Base-by-base conservation (phyloP, 2,888 invertebrate genomes). In the Platycheirus rosarum region DNA sequence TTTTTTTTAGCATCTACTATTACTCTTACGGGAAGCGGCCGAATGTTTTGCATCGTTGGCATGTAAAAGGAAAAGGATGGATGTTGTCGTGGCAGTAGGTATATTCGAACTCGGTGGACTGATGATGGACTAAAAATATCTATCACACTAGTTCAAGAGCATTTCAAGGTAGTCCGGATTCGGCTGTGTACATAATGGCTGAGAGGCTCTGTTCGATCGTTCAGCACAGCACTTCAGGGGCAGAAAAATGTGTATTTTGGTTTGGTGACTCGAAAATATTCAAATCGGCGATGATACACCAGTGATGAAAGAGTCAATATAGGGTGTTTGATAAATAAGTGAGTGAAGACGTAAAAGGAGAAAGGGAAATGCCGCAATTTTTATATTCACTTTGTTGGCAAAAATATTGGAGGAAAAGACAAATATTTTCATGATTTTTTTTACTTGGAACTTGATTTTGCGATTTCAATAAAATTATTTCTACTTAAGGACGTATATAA, bases 71-170 rank as follows among this genome's bases (percentile, higher is more conserved):
- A 18, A 57, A 73, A 29, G 57, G 60, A 29, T 60, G 42, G 44
- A 69, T 74, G 70, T 42, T 65, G 65, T 76, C 80, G 75, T 69
- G 65, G 63, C 49, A 53, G 57, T n/a, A n/a, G n/a, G n/a, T 44
- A 13, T 13, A 35, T 14, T 42, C 29, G 14, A 44, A 60, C 42
- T 60, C n/a, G 37, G 60, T 60, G 23, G 60, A 44, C 37, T 29
- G 42, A 60, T 60, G 60, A 60, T 73, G 53, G 48, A 55, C 80
- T 80, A 80, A 70, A 80, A 80, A 80, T 80, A 80, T 60, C 66
- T 53, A 51, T 32, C 60, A 49, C 65, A 75, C 80, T 80, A 70
- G 80, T 80, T 80, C 80, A 80, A 80, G 80, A 80, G 70, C 80
- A 80, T 69, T 80, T 65, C 70, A 75, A 80, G 79, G 74, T 57